Evolutionary conservation across 1,140 invertebrate genomes (phyloP).

Genomic region (Tetraneura akinire): DNA sequence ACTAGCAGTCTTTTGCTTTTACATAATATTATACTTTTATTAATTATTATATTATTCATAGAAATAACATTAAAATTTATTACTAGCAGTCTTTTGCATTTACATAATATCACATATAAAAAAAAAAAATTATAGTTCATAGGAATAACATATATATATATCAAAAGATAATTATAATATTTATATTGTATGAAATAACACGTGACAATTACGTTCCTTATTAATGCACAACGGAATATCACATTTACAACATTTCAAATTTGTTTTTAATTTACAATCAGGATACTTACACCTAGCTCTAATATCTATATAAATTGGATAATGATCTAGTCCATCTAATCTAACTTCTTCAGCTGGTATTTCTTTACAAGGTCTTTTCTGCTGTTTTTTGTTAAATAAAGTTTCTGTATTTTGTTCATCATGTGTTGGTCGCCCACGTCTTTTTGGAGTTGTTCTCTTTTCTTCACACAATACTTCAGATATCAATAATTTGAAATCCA

Average conservation of each 20-base stretch:
- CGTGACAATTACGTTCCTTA: no score
- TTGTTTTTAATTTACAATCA: background rate
- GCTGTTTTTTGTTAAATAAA: background rate
- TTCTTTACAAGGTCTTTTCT: background rate
- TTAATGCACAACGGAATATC: no score
- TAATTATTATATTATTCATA: no score
- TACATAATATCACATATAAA: no score
- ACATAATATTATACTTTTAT: no score
- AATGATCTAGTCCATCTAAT: slow-evolving; percentile 48
- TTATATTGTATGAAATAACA: no score
- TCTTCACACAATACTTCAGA: slow-evolving; percentile 11
- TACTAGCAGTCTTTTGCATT: no score
- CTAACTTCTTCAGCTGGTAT: slow-evolving; percentile 36
- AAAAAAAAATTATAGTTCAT: no score
- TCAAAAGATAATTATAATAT: no score
- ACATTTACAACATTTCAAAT: background rate
- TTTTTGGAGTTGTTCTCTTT: background rate
- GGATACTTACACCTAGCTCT: background rate
- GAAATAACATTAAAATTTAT: no score
- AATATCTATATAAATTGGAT: background rate
- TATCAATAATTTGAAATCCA: background rate
- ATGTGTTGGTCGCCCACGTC: background rate
- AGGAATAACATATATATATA: no score
- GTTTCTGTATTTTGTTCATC: background rate
- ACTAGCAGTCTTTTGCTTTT: no score